Percentiles rank a stretch among this genome's conserved stretches.
Conservation (phyloP, 2,797 vertebrate genomes). For the Kryptopterus vitreolus region DNA sequence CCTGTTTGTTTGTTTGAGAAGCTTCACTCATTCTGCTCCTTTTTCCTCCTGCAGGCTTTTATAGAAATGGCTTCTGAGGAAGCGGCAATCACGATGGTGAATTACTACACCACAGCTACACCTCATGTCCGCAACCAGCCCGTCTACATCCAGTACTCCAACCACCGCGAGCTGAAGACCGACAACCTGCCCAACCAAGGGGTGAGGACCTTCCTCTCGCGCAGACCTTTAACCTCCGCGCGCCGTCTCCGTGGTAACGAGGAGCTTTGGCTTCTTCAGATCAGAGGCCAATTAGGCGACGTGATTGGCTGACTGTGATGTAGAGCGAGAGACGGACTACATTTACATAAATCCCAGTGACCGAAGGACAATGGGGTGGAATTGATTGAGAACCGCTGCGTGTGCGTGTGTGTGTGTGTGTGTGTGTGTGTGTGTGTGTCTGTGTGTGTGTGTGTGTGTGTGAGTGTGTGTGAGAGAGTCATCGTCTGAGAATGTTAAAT, state of each 20-base stretch:
- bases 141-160: conserved; percentile 88
- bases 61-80: conserved; percentile 93
- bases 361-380: conserved; percentile 17
- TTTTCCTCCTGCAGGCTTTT: conserved; percentile 75
- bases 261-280: not conserved
- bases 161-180: conserved; percentile 84
- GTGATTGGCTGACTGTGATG: conserved; percentile 12
- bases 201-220: conserved; percentile 67
- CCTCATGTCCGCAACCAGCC: conserved; percentile 81
- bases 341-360: conserved; percentile 36
- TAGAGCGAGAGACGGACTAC: not conserved
- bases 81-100: conserved; percentile 84
- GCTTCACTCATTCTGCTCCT: not conserved
- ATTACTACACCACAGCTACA: conserved; percentile 77
- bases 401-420: not conserved
- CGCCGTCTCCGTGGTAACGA: conserved; percentile 15
- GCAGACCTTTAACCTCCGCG: not conserved
- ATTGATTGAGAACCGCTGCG: conserved; percentile 5
- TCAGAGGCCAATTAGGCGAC: conserved; percentile 11
- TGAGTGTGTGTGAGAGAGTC: not conserved
- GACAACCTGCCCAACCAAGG: conserved; percentile 76
- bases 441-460: not conserved
- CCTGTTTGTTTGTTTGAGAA: not conserved
- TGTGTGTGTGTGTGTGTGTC: not conserved
- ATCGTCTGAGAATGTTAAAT: conserved; percentile 15